Percentiles rank a stretch among this genome's conserved stretches.
Evolutionary conservation across 2,113 vertebrate species (phyloP).

Genomic region (Pachyramphus minor): DNA sequence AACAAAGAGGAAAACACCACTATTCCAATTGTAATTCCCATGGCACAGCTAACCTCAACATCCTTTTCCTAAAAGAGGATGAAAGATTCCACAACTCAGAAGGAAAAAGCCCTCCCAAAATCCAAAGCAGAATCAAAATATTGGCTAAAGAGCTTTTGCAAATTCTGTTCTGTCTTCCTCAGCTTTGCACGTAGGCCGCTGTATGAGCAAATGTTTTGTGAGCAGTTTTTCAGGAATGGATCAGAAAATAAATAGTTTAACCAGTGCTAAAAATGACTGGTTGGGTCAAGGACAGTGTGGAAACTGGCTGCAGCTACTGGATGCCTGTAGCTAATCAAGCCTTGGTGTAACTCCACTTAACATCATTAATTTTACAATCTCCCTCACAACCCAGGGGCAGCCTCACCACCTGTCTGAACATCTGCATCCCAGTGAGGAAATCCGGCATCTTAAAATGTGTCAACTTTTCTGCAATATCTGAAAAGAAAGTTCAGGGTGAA

Average conservation of each 20-base stretch:
- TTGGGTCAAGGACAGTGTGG: not conserved
- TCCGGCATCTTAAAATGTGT: not conserved
- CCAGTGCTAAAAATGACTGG: not conserved
- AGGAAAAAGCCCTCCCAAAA: accelerated
- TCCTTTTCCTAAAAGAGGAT: not conserved
- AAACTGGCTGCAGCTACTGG: not conserved
- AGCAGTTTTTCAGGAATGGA: not conserved
- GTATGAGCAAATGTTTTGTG: not conserved
- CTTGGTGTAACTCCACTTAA: not conserved
- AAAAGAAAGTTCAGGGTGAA: not conserved
- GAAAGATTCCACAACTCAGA: not conserved
- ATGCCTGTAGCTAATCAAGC: not conserved
- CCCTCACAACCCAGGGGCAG: not conserved
- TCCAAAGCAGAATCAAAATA: not conserved
- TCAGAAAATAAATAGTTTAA: not conserved
- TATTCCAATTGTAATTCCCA: not conserved
- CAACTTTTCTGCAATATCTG: not conserved
- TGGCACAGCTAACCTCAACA: not conserved
- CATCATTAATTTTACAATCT: not conserved
- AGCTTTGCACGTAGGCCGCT: not conserved
- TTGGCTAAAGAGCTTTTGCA: not conserved
- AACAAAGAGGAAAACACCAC: not conserved
- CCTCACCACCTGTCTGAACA: not conserved
- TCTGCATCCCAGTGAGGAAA: not conserved
- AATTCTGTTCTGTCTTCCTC: not conserved